phyloP scores from a whole-genome alignment of 1,140 invertebrate species.

The Diorhabda sublineata region DNA sequence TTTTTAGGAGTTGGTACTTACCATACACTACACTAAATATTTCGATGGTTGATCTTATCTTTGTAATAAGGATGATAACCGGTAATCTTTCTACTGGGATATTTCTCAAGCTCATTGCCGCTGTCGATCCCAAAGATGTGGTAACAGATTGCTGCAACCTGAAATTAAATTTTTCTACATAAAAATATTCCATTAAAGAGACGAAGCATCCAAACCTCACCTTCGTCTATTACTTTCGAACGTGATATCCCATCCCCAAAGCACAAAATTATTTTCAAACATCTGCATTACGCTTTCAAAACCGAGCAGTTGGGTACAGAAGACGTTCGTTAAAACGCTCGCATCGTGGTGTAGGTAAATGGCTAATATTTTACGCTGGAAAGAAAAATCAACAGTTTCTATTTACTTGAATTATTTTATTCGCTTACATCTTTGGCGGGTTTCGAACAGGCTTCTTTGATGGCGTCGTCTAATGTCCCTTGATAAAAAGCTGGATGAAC shows the following conservation, averaged over 20 bases:
- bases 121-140: constrained; percentile 61
- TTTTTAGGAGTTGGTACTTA: constrained; percentile 39
- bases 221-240: constrained; percentile 69
- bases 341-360: constrained; percentile 93
- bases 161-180: constrained; percentile 25
- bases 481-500: constrained; percentile 86
- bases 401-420: constrained; percentile 7
- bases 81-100: constrained; percentile 79
- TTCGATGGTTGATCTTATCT: constrained; percentile 81
- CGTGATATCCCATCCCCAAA: constrained; percentile 95
- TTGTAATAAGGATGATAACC: constrained; percentile 81
- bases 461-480: constrained; percentile 82
- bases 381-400: constrained; percentile 31
- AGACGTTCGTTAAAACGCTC: constrained; percentile 91
- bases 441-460: constrained; percentile 80
- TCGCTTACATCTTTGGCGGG: constrained; percentile 79
- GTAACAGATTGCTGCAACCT: constrained; percentile 67
- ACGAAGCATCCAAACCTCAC: not conserved
- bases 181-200: not conserved
- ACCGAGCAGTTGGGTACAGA: constrained; percentile 90
- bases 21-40: constrained; percentile 83
- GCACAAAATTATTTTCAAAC: constrained; percentile 81
- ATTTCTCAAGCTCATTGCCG: constrained; percentile 71
- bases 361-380: constrained; percentile 85
- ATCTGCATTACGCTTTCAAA: constrained; percentile 84